phyloP scores from a whole-genome alignment of 1,140 invertebrate genomes.

The Trichomalopsis sarcophagae region DNA sequence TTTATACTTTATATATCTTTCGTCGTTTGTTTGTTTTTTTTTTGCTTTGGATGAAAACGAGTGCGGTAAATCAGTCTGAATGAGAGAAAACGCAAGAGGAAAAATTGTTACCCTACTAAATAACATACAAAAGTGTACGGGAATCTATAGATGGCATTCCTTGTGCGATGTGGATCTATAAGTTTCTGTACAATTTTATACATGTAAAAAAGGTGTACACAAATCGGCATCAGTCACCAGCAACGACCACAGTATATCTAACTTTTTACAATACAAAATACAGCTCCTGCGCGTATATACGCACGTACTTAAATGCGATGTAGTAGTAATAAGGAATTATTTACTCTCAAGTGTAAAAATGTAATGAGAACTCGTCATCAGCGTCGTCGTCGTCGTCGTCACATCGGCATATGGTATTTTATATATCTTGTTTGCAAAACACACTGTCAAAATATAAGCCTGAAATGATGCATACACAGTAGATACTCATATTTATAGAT shows the following conservation, averaged over 20 bases:
- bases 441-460: background rate
- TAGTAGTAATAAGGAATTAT: constrained; percentile 67
- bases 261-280: constrained; percentile 75
- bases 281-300: constrained; percentile 68
- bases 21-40: constrained; percentile 13
- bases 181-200: constrained; percentile 52
- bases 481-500: background rate
- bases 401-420: background rate
- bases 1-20: constrained; percentile 15
- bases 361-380: constrained; percentile 57
- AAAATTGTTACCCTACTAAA: background rate
- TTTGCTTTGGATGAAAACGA: constrained; percentile 53
- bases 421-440: background rate
- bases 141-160: constrained; percentile 56
- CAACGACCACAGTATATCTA: constrained; percentile 75
- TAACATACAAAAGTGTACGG: constrained; percentile 54
- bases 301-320: constrained; percentile 62
- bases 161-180: constrained; percentile 56
- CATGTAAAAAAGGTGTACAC: constrained; percentile 50
- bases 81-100: background rate
- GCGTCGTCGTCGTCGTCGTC: background rate
- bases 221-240: constrained; percentile 69
- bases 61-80: constrained; percentile 6
- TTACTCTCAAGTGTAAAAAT: constrained; percentile 67
- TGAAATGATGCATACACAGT: background rate